These are phyloP conservation scores for Drosophila tropicalis DNA, from an alignment of 1,140 invertebrate genomes.

Conservation along the genomic window DNA sequence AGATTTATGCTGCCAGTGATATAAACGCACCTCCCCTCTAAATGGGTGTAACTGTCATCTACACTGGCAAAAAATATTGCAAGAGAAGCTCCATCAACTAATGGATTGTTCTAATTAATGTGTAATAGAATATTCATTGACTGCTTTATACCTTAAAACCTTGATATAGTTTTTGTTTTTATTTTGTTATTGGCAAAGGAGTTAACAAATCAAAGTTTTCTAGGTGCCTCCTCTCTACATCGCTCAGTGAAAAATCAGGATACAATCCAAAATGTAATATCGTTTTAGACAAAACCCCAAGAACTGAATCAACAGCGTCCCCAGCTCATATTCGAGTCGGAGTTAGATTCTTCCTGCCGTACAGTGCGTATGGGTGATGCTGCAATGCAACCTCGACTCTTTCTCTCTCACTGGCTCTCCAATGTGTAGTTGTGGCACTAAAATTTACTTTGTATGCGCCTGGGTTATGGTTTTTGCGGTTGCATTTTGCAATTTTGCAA, in stretches of 20 bases:
- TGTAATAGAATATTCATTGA: no score
- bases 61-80: conserved; percentile 17
- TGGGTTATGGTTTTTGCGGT: conserved; percentile 78
- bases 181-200: no score
- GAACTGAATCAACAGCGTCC: conserved; percentile 68
- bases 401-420: not conserved
- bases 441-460: conserved; percentile 75
- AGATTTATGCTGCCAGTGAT: conserved; percentile 66
- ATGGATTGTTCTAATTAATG: no score
- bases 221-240: not conserved
- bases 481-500: conserved; percentile 80
- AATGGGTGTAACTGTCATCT: conserved; percentile 38
- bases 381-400: not conserved
- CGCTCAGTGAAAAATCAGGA: not conserved
- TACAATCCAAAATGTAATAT: conserved; percentile 55
- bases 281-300: conserved; percentile 50
- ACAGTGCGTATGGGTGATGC: conserved; percentile 68
- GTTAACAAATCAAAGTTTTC: no score
- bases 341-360: conserved; percentile 34
- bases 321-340: conserved; percentile 33
- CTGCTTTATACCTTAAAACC: no score
- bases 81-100: no score
- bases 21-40: conserved; percentile 19
- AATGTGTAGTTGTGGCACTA: conserved; percentile 29
- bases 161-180: no score